Base-by-base conservation (phyloP, 1,140 invertebrate genomes). In the Drosophila ogumai region DNA sequence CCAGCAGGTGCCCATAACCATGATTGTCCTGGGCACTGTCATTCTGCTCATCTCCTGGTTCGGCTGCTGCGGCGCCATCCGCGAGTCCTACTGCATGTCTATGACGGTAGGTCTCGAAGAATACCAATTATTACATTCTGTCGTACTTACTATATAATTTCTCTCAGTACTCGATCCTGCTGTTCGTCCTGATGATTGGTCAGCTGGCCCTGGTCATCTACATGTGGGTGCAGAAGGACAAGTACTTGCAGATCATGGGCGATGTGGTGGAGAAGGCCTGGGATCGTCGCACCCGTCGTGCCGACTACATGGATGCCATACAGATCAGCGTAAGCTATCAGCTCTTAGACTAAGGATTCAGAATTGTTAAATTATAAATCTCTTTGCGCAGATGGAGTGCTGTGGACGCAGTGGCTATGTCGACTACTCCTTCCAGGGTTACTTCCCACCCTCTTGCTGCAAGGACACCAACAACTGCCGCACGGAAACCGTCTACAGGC, bases 51-150 rank as follows among this genome's bases (percentile, higher is more conserved):
- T 97, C 63, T 95, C 96, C 9, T 97, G 97, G 94, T 96, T 97
- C 87, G 97, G 97, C 78, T 98, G 97, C 92, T 97, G 96, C 86
- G 97, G 97, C 38, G 96, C 97, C 10, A 95, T 97, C 57, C 94
- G 96, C 56, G 96, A 97, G 91, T 97, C 95, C 82, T 95, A 96
- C 81, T 97, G 96, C 93, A 97, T 97, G 96, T 94, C 96, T 22
- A 94, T 96, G 86, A 96, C 96, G 81, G 96, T 97, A 92, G 93
- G 92, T 12, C 12, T 54, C 0, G 5, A n/a, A n/a, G 6, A 50
- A 31, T 17, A 22, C 1, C 8, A 15, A n/a, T n/a, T 5, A 10
- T n/a, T 0, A 10, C 1, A n/a, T 22, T 25, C 34, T 6, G 5
- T 0, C 0, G 7, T 36, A 40, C 17, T 43, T 56, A 68, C 69